Evolutionary conservation across 2,113 vertebrate species (phyloP).

Genomic region (Bothrops jararaca): DNA sequence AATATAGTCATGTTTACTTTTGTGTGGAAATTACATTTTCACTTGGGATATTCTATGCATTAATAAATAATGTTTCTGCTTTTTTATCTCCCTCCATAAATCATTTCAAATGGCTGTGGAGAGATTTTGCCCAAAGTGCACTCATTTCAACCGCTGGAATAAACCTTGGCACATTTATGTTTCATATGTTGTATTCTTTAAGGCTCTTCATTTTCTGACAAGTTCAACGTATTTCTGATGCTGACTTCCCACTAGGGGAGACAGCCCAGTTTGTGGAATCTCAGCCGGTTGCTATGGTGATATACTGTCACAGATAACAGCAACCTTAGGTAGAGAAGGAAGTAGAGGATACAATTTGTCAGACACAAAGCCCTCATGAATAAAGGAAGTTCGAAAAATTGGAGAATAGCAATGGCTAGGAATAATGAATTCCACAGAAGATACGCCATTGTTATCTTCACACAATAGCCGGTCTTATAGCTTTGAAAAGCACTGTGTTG

Average conservation of each 20-base stretch:
- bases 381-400: background rate
- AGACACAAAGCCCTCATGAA: conserved; percentile 39
- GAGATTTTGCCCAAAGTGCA: background rate
- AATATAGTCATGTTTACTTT: background rate
- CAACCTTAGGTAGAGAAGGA: conserved; percentile 12
- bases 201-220: background rate
- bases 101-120: background rate
- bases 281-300: conserved; percentile 22
- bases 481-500: background rate
- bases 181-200: background rate
- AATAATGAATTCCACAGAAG: conserved; percentile 5
- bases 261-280: conserved; percentile 9
- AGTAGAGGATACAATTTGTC: conserved; percentile 52
- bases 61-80: background rate
- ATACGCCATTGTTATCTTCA: background rate
- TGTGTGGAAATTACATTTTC: background rate
- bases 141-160: background rate
- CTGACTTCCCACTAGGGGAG: conserved; percentile 43
- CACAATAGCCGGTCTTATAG: background rate
- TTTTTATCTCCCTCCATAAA: background rate
- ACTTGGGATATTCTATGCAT: background rate
- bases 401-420: conserved; percentile 32
- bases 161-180: background rate
- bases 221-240: background rate
- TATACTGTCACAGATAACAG: background rate